Evolutionary conservation across 1,140 invertebrate species (phyloP), one percentile per base, ranked within the genome.

Genomic region (Octopus sinensis): DNA sequence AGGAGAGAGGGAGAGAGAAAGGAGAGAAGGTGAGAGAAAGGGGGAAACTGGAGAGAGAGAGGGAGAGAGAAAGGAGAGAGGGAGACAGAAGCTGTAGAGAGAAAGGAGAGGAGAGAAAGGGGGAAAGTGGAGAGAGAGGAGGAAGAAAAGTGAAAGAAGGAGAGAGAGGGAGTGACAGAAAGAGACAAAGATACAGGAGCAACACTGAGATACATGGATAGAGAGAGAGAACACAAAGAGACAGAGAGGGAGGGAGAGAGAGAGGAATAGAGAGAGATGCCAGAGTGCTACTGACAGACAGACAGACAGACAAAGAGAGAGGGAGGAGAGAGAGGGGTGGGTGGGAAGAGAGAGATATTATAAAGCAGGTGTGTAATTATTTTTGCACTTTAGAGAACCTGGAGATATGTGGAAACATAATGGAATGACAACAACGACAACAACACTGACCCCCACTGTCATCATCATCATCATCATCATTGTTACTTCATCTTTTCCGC

Each of bases 181-280:
- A 76, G 23, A 76, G 75, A 76, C 7, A 76, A 43, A 10, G 23
- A 76, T 7, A 76, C 6, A 7, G 23, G 7, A 23, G 23, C 9
- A 78, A 81, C 13, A 76, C 7, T 23, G 23, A 76, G 73, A 76
- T 7, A 76, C 10, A 81, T 23, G 53, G 73, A 54, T 10, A 76
- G 51, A 81, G n/a, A 76, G 12, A 54, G 1, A 77, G 54, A 81
- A 56, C 30, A 51, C 52, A 56, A 76, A 76, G 23, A 78, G 17
- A 68, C 3, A 1, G 23, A 52, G 12, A 78, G n/a, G 76, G 76
- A 78, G 54, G 62, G 76, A 78, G 17, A 78, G 5, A 78, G 75
- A 54, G 23, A 68, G 30, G 13, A 30, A 54, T 17, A 12, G 30
- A 43, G 30, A 43, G 0, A 2, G 30, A 43, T 43, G 30, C 30